A percentile compares a stretch with the other conserved stretches of the same genome.
These are phyloP conservation scores for Pedionomus torquatus DNA, from an alignment of 2,113 vertebrate species.

Conservation along the genomic window DNA sequence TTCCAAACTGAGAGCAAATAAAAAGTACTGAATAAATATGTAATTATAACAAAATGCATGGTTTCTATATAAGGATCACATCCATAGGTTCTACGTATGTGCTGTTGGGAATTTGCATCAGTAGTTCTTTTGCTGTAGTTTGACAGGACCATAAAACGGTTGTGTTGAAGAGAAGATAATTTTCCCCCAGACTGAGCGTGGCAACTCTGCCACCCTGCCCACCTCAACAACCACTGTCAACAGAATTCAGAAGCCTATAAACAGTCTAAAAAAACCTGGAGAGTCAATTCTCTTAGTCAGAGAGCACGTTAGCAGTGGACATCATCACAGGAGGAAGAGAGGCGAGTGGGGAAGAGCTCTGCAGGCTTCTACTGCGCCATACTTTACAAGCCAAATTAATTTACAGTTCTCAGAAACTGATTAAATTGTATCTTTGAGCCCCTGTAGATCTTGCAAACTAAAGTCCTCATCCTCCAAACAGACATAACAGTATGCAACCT, in stretches of 20 bases:
- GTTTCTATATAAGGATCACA: not conserved
- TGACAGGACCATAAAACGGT: not conserved
- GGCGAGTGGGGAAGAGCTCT: not conserved
- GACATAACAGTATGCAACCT: not conserved
- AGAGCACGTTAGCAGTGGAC: not conserved
- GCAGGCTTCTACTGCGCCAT: not conserved
- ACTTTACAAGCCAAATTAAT: not conserved
- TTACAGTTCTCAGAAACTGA: not conserved
- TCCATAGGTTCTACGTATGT: rapidly evolving
- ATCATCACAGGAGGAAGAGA: not conserved
- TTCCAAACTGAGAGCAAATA: not conserved
- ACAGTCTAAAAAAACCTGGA: not conserved
- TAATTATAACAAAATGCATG: not conserved
- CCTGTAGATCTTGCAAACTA: not conserved
- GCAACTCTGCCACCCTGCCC: not conserved
- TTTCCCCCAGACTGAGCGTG: not conserved
- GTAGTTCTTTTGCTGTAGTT: not conserved
- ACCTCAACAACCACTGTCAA: not conserved
- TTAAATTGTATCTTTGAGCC: not conserved
- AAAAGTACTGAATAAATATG: not conserved
- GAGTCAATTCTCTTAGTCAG: not conserved
- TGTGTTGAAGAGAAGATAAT: not conserved
- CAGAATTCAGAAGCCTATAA: not conserved
- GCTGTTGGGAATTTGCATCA: not conserved
- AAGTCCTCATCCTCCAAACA: not conserved